A percentile compares a stretch with the other conserved stretches of the same genome.
phyloP scores from a whole-genome alignment of 2,888 invertebrate species.

The Drosophila monieri region DNA sequence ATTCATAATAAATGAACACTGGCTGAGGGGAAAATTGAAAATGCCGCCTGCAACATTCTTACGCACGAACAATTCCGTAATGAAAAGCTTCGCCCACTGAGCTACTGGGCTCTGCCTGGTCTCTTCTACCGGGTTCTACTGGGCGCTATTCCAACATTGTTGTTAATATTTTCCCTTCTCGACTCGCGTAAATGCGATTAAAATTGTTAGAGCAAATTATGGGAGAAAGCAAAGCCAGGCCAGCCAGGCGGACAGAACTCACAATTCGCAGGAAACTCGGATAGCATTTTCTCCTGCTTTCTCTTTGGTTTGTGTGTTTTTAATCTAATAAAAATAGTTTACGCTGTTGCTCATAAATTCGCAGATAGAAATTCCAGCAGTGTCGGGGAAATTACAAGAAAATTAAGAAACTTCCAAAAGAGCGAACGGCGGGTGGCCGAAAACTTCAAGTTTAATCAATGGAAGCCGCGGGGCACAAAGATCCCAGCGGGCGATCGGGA shows the following conservation, averaged over 20 bases:
- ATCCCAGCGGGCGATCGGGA: constrained; percentile 2
- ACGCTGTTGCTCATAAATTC: constrained; percentile 71
- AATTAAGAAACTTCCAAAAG: constrained; percentile 73
- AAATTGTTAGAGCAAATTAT: constrained; percentile 79
- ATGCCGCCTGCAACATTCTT: constrained; percentile 72
- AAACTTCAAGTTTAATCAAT: constrained; percentile 78
- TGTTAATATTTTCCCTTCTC: constrained; percentile 66
- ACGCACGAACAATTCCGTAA: constrained; percentile 79
- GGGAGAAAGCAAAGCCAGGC: constrained; percentile 13
- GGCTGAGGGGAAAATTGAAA: constrained; percentile 64
- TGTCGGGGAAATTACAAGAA: constrained; percentile 76
- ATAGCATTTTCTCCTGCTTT: constrained; percentile 41
- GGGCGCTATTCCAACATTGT: constrained; percentile 55
- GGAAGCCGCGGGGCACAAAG: constrained; percentile 66
- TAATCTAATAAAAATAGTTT: constrained; percentile 80
- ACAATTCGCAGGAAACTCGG: constrained; percentile 50
- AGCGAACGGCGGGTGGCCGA: constrained; percentile 41
- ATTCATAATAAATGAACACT: constrained; percentile 77
- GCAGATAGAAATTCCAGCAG: constrained; percentile 80
- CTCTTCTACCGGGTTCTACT: constrained; percentile 3
- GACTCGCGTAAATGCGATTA: constrained; percentile 74
- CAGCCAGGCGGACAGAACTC: constrained; percentile 25
- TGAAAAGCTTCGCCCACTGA: constrained; percentile 60
- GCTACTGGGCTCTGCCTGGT: background rate
- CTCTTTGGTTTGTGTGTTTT: constrained; percentile 47